A percentile compares a stretch with the other conserved stretches of the same genome.
These are phyloP conservation scores for Porphyrio hochstetteri DNA, from an alignment of 2,113 vertebrate species.

Conservation along the genomic window DNA sequence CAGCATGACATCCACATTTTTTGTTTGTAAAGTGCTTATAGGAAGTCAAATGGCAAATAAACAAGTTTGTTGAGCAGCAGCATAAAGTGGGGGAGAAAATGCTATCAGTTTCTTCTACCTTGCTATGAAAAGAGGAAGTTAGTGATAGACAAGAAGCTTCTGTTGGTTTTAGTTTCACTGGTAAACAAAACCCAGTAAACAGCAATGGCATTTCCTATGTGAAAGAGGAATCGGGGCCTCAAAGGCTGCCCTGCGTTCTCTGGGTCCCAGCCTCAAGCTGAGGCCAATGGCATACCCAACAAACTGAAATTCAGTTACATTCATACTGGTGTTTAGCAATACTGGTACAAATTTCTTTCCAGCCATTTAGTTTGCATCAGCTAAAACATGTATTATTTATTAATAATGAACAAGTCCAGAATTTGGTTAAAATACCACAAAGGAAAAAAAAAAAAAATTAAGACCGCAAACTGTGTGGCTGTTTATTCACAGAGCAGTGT, in stretches of 20 bases:
- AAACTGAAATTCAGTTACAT: too few relatives aligned
- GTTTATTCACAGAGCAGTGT: background rate
- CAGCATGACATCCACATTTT: background rate
- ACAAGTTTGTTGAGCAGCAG: background rate
- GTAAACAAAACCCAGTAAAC: conserved; percentile 39
- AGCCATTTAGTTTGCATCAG: background rate
- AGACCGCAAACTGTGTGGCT: background rate
- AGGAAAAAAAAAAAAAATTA: background rate
- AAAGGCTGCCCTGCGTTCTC: background rate
- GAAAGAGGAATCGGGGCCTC: background rate
- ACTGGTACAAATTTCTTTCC: background rate
- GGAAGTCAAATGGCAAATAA: background rate
- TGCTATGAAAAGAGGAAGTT: background rate
- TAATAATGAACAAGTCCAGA: background rate
- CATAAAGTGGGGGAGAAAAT: background rate
- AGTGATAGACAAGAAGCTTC: background rate
- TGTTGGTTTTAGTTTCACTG: conserved; percentile 14
- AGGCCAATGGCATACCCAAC: background rate
- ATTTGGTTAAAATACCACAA: background rate
- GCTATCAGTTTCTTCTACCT: background rate
- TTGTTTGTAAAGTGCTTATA: background rate
- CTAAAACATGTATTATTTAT: background rate
- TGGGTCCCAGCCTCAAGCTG: background rate
- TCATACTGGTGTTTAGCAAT: background rate
- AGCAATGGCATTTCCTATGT: background rate